A percentile compares a stretch with the other conserved stretches of the same genome.
Conservation (phyloP, 2,113 vertebrate species). For the Colius striatus region DNA sequence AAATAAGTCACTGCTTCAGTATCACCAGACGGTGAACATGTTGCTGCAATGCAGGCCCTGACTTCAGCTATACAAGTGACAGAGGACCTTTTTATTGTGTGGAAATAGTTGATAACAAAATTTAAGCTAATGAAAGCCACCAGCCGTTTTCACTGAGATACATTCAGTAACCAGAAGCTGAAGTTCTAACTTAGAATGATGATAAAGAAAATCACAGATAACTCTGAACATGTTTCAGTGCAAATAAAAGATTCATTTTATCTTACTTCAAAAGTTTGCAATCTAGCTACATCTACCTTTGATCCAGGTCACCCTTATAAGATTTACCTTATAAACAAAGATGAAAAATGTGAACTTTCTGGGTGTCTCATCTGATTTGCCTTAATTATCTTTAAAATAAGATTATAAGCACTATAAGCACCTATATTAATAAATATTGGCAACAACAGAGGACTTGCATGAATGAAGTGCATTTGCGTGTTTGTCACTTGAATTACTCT, state of each 20-base stretch:
- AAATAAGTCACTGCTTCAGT: not conserved
- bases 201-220: not conserved
- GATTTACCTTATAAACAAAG: not conserved
- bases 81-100: not conserved
- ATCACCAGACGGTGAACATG: not conserved
- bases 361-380: not conserved
- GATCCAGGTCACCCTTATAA: too few relatives aligned
- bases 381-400: not conserved
- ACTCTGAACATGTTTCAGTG: accelerated
- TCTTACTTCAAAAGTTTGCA: not conserved
- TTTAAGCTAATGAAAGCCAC: not conserved
- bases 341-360: not conserved
- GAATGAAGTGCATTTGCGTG: not conserved
- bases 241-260: not conserved
- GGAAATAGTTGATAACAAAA: not conserved
- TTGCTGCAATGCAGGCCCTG: not conserved
- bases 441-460: not conserved
- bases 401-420: not conserved
- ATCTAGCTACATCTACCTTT: not conserved
- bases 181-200: not conserved
- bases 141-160: not conserved
- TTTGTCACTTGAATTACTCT: not conserved
- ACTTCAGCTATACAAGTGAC: not conserved
- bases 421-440: not conserved
- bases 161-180: not conserved